Percentiles rank a stretch among this genome's conserved stretches.
Evolutionary conservation across 1,140 invertebrate species (phyloP).

Genomic region (Andricus grossulariae): DNA sequence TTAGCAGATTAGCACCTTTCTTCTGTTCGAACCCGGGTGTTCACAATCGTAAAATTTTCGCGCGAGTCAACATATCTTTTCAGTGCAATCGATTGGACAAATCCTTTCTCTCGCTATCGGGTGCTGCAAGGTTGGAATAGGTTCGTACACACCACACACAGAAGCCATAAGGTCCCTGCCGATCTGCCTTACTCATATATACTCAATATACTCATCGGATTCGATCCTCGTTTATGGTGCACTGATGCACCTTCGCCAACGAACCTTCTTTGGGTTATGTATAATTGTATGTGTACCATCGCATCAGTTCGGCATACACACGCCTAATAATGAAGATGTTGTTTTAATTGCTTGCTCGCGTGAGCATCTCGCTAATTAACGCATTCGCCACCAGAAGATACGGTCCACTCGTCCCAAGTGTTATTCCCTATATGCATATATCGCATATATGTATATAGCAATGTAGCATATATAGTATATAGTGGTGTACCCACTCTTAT

Average conservation of each 20-base stretch:
- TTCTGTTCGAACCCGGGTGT: not conserved
- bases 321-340: conserved; percentile 76
- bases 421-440: conserved; percentile 36
- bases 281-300: conserved; percentile 17
- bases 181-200: not conserved
- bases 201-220: too few species aligned
- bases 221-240: conserved; percentile 24
- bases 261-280: conserved; percentile 22
- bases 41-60: conserved; percentile 4
- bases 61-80: conserved; percentile 9
- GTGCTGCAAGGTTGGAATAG: not conserved
- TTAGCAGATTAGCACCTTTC: conserved; percentile 1
- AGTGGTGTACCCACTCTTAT: conserved; percentile 1
- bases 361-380: conserved; percentile 75
- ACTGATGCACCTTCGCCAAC: conserved; percentile 42
- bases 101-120: conserved; percentile 5
- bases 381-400: conserved; percentile 69
- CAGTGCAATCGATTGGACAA: conserved; percentile 9
- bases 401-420: conserved; percentile 61
- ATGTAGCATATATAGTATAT: not conserved
- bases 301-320: conserved; percentile 57
- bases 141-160: not conserved
- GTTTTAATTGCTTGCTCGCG: conserved; percentile 74
- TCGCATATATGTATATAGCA: conserved; percentile 30
- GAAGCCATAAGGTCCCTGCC: not conserved